A percentile compares a stretch with the other conserved stretches of the same genome.
Conservation (phyloP, 2,888 invertebrate genomes). For the Cabera pusaria region DNA sequence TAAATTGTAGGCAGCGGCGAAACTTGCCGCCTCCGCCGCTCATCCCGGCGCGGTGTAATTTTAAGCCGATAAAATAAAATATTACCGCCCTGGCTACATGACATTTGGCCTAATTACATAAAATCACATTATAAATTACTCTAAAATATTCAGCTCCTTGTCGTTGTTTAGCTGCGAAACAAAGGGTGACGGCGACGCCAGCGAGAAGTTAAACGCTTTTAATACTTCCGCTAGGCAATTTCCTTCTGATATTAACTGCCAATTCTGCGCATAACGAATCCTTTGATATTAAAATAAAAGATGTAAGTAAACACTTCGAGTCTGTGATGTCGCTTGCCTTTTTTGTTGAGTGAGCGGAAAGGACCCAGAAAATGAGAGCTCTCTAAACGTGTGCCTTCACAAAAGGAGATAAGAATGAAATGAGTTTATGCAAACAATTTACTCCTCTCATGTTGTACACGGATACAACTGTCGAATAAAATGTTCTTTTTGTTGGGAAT, state of each 20-base stretch:
- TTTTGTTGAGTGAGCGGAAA: slow-evolving; percentile 41
- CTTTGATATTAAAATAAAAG: slow-evolving; percentile 46
- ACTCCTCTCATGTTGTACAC: slow-evolving; percentile 33
- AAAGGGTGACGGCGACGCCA: slow-evolving; percentile 60
- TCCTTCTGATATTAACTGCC: slow-evolving; percentile 56
- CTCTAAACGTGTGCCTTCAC: slow-evolving; percentile 41
- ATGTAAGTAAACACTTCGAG: slow-evolving; percentile 31
- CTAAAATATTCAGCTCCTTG: slow-evolving; percentile 60
- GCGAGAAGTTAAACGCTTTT: slow-evolving; percentile 60
- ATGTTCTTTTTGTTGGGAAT: slow-evolving; percentile 12
- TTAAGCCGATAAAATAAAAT: slow-evolving; percentile 80
- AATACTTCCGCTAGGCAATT: slow-evolving; percentile 62
- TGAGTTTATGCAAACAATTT: slow-evolving; percentile 50
- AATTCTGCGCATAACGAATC: slow-evolving; percentile 61
- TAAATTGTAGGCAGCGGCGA: slow-evolving; percentile 71
- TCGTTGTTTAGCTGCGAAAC: slow-evolving; percentile 62
- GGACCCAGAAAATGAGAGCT: slow-evolving; percentile 43
- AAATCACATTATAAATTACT: slow-evolving; percentile 73
- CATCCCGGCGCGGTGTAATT: slow-evolving; percentile 68
- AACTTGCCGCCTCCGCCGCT: slow-evolving; percentile 71
- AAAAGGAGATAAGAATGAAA: slow-evolving; percentile 49
- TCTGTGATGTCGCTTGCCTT: slow-evolving; percentile 35
- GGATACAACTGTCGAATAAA: slow-evolving; percentile 33
- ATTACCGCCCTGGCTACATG: slow-evolving; percentile 61
- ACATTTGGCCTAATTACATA: slow-evolving; percentile 69